Evolutionary conservation across 2,888 invertebrate species (phyloP).

Genomic region (Argyresthia albistria): DNA sequence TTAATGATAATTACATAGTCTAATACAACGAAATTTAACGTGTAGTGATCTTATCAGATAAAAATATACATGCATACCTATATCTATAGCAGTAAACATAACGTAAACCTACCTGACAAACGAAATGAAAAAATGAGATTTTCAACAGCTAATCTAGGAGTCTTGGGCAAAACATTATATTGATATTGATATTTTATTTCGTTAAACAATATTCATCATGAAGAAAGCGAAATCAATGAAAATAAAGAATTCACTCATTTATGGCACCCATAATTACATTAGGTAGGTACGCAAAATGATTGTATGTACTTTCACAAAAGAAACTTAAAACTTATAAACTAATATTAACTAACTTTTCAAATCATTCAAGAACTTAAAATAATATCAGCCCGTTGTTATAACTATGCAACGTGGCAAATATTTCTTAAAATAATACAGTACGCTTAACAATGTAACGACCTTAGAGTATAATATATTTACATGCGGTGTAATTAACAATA

Average conservation of each 20-base stretch:
- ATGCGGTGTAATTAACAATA: background rate
- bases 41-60: too few species aligned
- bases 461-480: slow-evolving; percentile 2
- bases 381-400: background rate
- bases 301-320: background rate
- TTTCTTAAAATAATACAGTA: background rate
- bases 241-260: too few species aligned
- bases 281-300: background rate
- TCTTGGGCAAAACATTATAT: too few species aligned
- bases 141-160: too few species aligned
- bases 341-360: background rate
- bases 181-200: too few species aligned
- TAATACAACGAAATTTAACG: background rate
- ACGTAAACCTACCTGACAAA: too few species aligned
- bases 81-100: too few species aligned
- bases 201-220: too few species aligned
- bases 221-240: too few species aligned
- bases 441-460: slow-evolving; percentile 1
- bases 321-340: background rate
- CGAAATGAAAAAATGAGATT: too few species aligned
- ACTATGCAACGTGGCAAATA: too few species aligned
- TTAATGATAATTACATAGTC: slow-evolving; percentile 5
- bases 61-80: too few species aligned
- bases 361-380: background rate
- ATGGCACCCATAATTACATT: background rate